Conservation (phyloP, 2,113 vertebrate species). For the Cyanistes caeruleus region DNA sequence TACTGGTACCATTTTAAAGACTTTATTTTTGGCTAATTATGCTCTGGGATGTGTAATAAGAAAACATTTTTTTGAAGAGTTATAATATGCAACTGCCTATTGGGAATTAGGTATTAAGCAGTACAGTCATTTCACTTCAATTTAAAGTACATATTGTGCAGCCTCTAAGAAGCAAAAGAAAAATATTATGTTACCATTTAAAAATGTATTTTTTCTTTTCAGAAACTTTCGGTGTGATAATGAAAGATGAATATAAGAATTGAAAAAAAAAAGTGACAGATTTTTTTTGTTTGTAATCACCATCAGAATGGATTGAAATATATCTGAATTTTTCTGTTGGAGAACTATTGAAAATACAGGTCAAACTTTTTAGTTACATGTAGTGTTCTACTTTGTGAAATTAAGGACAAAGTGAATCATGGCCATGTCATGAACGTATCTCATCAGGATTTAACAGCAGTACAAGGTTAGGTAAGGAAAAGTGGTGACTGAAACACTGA, state of each 20-base stretch:
- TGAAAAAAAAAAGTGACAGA: not conserved
- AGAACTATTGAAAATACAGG: not conserved
- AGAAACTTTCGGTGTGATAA: not conserved
- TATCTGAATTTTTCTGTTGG: not conserved
- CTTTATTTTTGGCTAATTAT: not conserved
- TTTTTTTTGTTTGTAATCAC: conserved; percentile 27
- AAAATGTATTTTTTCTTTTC: conserved; percentile 5
- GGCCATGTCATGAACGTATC: not conserved
- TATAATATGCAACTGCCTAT: not conserved
- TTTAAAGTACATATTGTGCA: conserved; percentile 17
- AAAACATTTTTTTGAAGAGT: not conserved
- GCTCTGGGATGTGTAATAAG: not conserved
- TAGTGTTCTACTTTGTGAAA: conserved; percentile 32
- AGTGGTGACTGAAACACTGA: not conserved
- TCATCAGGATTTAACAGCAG: not conserved
- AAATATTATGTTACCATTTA: not conserved
- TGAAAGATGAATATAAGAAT: conserved; percentile 3
- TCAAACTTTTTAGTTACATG: conserved; percentile 25
- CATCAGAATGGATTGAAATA: conserved; percentile 17
- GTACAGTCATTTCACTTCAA: conserved; percentile 34
- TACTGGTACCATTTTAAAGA: not conserved
- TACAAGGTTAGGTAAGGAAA: not conserved
- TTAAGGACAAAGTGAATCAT: conserved; percentile 40
- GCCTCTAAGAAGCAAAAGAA: not conserved
- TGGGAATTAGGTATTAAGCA: not conserved